Percentiles rank a stretch among this genome's conserved stretches.
Conservation (phyloP, 2,113 vertebrate species). For the Thalassoma bifasciatum region DNA sequence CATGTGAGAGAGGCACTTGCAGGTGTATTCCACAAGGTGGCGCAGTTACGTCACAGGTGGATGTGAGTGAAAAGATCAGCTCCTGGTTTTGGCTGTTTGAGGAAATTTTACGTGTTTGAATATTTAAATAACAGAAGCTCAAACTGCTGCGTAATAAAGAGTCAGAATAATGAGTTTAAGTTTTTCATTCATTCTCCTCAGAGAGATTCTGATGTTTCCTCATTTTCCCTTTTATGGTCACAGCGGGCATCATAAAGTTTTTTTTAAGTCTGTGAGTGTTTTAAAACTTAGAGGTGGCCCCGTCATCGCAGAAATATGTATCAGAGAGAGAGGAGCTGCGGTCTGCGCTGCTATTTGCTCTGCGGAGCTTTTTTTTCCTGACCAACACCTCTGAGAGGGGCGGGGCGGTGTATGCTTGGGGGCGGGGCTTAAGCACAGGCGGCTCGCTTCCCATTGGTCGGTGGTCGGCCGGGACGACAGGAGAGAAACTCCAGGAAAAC, state of each 20-base stretch:
- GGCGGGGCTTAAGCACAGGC: slow-evolving; percentile 30
- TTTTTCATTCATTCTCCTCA: neutral
- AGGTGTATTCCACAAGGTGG: slow-evolving; percentile 44
- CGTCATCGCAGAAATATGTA: slow-evolving; percentile 69
- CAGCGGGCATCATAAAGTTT: slow-evolving; percentile 25
- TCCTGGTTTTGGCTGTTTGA: neutral
- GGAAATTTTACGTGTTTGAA: neutral
- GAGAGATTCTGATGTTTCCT: slow-evolving; percentile 1
- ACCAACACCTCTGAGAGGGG: slow-evolving; percentile 49
- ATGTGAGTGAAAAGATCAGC: neutral
- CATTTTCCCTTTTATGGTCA: slow-evolving; percentile 72
- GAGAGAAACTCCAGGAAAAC: slow-evolving; percentile 65
- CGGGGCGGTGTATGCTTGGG: no score
- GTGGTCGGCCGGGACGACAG: slow-evolving; percentile 8
- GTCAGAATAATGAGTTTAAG: no score
- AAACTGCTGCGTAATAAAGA: neutral
- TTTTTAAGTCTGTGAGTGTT: slow-evolving; percentile 24
- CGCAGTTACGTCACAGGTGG: slow-evolving; percentile 1
- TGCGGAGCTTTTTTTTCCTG: slow-evolving; percentile 19
- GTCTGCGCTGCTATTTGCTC: slow-evolving; percentile 50
- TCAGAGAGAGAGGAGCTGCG: slow-evolving; percentile 28
- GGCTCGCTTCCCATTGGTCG: slow-evolving; percentile 44
- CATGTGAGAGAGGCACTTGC: no score
- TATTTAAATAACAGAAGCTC: neutral
- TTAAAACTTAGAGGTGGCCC: slow-evolving; percentile 38